phyloP scores from a whole-genome alignment of 2,888 invertebrate species.

The Apotomis turbidana region DNA sequence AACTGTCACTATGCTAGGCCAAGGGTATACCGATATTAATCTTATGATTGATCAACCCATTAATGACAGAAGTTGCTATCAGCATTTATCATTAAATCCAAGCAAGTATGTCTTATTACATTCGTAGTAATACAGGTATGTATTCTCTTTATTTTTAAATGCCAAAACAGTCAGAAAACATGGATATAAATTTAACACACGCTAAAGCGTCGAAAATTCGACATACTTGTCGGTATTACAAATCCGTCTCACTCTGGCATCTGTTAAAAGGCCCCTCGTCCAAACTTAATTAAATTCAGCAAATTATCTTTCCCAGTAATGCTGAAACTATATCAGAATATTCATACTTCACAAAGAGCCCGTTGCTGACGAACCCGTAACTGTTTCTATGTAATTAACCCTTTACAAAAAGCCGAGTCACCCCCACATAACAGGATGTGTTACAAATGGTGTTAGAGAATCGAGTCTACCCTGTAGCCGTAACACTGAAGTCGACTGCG shows the following conservation, averaged over 20 bases:
- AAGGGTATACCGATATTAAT: too few species aligned
- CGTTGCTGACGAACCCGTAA: constrained; percentile 6
- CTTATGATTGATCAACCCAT: too few species aligned
- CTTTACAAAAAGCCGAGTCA: constrained; percentile 16
- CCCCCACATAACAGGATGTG: constrained; percentile 20
- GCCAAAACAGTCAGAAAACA: too few species aligned
- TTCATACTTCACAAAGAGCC: background rate
- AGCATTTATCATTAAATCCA: too few species aligned
- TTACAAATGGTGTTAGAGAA: constrained; percentile 22
- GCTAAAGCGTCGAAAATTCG: too few species aligned
- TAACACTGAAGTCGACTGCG: constrained; percentile 9
- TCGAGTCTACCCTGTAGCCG: constrained; percentile 20
- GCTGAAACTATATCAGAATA: background rate
- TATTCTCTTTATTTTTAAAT: too few species aligned
- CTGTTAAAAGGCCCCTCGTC: background rate
- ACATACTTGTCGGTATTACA: background rate
- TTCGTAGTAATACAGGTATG: too few species aligned
- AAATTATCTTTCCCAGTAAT: background rate
- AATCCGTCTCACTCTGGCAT: background rate
- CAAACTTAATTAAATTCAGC: background rate
- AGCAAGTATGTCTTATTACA: too few species aligned
- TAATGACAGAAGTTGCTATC: too few species aligned
- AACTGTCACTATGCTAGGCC: too few species aligned
- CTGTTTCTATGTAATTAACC: constrained; percentile 23
- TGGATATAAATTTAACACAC: too few species aligned